These are phyloP conservation scores for Lymantria dispar DNA, from an alignment of 2,888 invertebrate species.

Conservation along the genomic window DNA sequence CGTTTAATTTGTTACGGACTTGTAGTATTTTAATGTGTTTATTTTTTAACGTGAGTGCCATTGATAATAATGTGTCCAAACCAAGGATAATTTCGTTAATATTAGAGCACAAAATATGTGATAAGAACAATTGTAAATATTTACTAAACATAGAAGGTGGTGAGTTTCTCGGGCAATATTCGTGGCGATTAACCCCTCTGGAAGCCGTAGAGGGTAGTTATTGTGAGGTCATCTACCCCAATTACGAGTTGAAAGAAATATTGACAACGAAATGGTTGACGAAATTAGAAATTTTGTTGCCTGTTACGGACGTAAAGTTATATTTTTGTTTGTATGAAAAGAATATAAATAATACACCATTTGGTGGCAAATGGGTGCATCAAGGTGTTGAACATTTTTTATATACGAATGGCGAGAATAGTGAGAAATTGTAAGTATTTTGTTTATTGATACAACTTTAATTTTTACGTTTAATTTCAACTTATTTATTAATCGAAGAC, in stretches of 20 bases:
- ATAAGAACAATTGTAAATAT: conserved; percentile 69
- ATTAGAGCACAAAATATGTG: conserved; percentile 51
- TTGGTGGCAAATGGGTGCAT: conserved; percentile 73
- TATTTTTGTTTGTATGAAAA: conserved; percentile 62
- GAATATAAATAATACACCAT: conserved; percentile 45
- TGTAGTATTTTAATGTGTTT: conserved; percentile 68
- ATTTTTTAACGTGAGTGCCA: conserved; percentile 50
- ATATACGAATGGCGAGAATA: conserved; percentile 43
- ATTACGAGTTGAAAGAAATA: conserved; percentile 66
- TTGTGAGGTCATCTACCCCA: conserved; percentile 61
- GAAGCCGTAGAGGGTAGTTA: conserved; percentile 50
- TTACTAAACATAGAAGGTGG: conserved; percentile 66
- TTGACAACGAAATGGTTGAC: conserved; percentile 53
- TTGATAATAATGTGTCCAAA: conserved; percentile 37
- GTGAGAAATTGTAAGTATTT: conserved; percentile 29
- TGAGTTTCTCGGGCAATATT: conserved; percentile 67
- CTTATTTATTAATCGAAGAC: neutral
- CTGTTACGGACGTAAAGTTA: conserved; percentile 47
- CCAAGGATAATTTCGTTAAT: conserved; percentile 57
- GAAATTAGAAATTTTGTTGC: conserved; percentile 53
- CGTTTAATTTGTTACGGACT: conserved; percentile 68
- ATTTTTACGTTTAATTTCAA: neutral
- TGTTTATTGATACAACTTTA: neutral
- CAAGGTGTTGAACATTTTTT: conserved; percentile 73
- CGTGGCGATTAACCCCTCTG: conserved; percentile 66